Evolutionary conservation across 2,113 vertebrate species (phyloP).

Genomic region (Isichthys henryi): DNA sequence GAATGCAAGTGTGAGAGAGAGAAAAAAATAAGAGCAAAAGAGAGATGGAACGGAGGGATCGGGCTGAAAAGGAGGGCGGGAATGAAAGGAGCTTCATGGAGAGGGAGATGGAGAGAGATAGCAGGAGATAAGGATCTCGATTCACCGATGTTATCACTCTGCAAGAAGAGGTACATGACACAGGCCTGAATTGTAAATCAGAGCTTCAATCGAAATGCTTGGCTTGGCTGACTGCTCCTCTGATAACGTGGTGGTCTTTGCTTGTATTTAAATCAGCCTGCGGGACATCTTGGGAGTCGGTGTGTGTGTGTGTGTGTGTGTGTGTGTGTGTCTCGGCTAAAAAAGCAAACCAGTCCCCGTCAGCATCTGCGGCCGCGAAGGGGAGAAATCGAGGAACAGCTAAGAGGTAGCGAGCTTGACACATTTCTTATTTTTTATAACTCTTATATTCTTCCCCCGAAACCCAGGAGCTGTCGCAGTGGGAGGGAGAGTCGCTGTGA

Average conservation of each 20-base stretch:
- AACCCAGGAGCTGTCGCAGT: not conserved
- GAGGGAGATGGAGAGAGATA: slow-evolving; percentile 39
- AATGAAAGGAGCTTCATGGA: slow-evolving; percentile 7
- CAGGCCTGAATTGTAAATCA: slow-evolving; percentile 74
- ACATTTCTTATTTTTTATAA: not conserved
- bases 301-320: slow-evolving; percentile 5
- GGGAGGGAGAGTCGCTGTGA: not conserved
- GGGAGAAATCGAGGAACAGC: not conserved
- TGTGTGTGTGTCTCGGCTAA: not conserved
- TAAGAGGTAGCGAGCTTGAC: not conserved
- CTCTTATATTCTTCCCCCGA: not conserved
- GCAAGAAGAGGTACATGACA: slow-evolving; percentile 61
- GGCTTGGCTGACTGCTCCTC: slow-evolving; percentile 50
- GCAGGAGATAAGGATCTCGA: slow-evolving; percentile 51
- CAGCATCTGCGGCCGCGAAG: slow-evolving; percentile 16
- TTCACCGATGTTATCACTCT: slow-evolving; percentile 61
- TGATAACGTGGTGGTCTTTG: slow-evolving; percentile 61
- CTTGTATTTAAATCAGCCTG: slow-evolving; percentile 68
- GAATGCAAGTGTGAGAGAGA: not conserved
- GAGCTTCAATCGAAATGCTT: slow-evolving; percentile 69
- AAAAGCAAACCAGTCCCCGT: slow-evolving; percentile 17
- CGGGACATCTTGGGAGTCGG: slow-evolving; percentile 28
- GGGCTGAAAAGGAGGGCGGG: not conserved
- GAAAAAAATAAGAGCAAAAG: not conserved
- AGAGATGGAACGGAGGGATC: slow-evolving; percentile 18